Base-by-base conservation (phyloP, 2,113 vertebrate genomes). In the Acanthisitta chloris region DNA sequence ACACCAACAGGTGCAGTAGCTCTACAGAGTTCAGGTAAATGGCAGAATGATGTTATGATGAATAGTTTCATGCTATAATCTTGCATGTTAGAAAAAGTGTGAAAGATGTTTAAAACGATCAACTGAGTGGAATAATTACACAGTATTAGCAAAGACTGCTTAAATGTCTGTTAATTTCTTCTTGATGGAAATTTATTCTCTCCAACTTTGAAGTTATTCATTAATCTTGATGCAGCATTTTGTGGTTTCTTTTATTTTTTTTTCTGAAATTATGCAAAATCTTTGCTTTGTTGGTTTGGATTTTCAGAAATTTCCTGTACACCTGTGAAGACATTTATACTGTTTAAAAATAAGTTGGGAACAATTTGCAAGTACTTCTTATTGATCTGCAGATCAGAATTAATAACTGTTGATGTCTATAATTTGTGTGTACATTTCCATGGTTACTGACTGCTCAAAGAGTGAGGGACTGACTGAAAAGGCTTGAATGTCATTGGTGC, bases 11-110 rank as follows among this genome's bases (percentile, higher is more conserved):
- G 99, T 34, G 98, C 98, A 77, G 85, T 95, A 86, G 99, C 99
- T 61, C 92, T 99, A 15, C 98, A 94, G 73, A 98, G 78, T 95
- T 99, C 99, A 97, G 99, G 99, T 99, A 98, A 89, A 74, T 62
- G 65, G 51, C 81, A 67, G 18, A 70, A 78, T 33, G 8, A 23
- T 74, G 5, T 36, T 93, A 2, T 48, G 77, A 42, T 46, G 29
- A 69, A 36, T 66, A 36, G 25, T 80, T 65, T 17, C 13, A 7
- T 38, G 5, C 45, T 85, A 3, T 55, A 61, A 34, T 69, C 29
- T 45, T 67, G 52, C 8, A 18, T 48, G 42, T 45, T 84, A 55
- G 71, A 83, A 88, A 58, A 85, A 91, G 7, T 73, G 43, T 62
- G 34, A 78, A 92, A 45, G 14, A 42, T 54, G 34, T 54, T 80